Evolutionary conservation across 2,888 invertebrate genomes (phyloP).

Genomic region (Laothoe populi): DNA sequence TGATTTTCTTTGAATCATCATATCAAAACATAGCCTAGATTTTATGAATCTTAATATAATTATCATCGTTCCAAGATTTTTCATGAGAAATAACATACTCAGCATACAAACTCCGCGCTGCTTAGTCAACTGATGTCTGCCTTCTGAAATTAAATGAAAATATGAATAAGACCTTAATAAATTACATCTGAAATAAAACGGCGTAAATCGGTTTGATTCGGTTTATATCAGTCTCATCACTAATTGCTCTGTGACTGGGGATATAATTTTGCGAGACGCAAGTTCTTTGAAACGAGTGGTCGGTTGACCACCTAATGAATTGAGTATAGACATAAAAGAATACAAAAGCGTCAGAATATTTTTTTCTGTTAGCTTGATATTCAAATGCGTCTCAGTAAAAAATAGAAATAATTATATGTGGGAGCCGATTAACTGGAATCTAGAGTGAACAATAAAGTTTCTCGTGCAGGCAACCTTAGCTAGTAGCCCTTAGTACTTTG

Average conservation of each 20-base stretch:
- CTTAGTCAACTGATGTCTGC: conserved; percentile 49
- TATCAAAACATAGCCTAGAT: not conserved
- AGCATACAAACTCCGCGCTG: conserved; percentile 59
- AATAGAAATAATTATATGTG: too few species aligned
- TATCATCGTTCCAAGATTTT: conserved; percentile 7
- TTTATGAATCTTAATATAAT: not conserved
- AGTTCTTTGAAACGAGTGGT: not conserved
- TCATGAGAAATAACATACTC: conserved; percentile 45
- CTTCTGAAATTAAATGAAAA: conserved; percentile 51
- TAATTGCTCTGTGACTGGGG: conserved; percentile 29
- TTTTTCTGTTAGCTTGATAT: too few species aligned
- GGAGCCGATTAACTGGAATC: too few species aligned
- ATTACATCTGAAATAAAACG: conserved; percentile 32
- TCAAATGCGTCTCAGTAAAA: too few species aligned
- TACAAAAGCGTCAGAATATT: too few species aligned
- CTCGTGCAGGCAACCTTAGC: too few species aligned
- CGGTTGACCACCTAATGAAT: not conserved
- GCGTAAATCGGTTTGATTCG: conserved; percentile 51
- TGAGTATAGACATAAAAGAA: too few species aligned
- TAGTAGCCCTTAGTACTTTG: too few species aligned
- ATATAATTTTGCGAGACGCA: conserved; percentile 8
- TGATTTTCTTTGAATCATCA: not conserved
- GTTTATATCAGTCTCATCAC: conserved; percentile 43
- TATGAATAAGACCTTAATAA: conserved; percentile 20
- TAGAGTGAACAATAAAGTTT: too few species aligned